Evolutionary conservation across 2,113 vertebrate genomes (phyloP).

Genomic region (Pardalotus punctatus): DNA sequence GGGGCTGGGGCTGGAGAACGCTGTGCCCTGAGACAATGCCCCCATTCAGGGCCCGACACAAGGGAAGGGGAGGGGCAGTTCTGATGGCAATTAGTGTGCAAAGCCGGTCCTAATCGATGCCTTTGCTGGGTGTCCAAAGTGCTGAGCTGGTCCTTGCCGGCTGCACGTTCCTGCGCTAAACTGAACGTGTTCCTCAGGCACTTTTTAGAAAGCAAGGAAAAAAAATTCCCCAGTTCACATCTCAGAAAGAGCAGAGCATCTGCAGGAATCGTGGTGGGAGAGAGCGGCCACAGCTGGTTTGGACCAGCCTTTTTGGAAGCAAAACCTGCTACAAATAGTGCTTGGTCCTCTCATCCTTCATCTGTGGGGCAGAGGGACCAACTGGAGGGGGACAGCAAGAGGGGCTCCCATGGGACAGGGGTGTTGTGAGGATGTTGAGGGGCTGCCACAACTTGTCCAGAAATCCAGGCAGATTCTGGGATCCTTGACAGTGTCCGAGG

Average conservation of each 20-base stretch:
- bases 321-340: background rate
- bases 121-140: background rate
- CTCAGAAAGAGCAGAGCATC: background rate
- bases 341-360: background rate
- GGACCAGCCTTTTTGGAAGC: background rate
- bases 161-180: background rate
- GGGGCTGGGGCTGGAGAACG: background rate
- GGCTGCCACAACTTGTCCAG: background rate
- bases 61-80: background rate
- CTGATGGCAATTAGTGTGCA: slow-evolving; percentile 15
- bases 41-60: background rate
- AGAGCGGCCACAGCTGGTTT: background rate
- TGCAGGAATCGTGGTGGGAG: background rate
- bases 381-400: background rate
- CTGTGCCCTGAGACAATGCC: slow-evolving; percentile 15
- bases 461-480: no score
- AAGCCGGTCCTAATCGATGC: background rate
- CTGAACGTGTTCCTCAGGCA: background rate
- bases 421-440: background rate
- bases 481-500: background rate
- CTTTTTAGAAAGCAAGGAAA: background rate
- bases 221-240: background rate
- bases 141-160: background rate
- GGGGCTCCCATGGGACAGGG: accelerated
- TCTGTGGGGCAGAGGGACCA: background rate